phyloP scores from a whole-genome alignment of 2,888 invertebrate genomes.

The Cryptocheilus praepositus region DNA sequence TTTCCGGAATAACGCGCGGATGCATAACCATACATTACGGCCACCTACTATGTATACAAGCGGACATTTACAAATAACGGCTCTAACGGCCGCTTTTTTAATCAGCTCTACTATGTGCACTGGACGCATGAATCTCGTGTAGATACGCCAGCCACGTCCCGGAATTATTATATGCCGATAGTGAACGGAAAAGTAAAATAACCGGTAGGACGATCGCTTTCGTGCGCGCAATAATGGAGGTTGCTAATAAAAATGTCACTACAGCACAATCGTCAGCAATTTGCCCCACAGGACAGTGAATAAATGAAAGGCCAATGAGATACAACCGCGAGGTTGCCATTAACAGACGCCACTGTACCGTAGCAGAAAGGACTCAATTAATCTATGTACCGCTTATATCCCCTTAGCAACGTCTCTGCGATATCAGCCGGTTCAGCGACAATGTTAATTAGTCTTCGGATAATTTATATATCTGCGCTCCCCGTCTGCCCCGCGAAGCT shows the following conservation, averaged over 20 bases:
- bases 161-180: too few species aligned
- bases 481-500: constrained; percentile 27
- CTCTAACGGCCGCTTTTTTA: too few species aligned
- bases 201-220: too few species aligned
- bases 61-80: too few species aligned
- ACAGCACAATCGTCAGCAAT: too few species aligned
- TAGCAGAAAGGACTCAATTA: constrained; percentile 41
- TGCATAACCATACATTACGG: neutral
- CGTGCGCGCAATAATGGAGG: too few species aligned
- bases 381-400: constrained; percentile 38
- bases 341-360: constrained; percentile 21
- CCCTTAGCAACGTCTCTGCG: constrained; percentile 30
- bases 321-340: constrained; percentile 22
- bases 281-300: too few species aligned
- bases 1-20: constrained; percentile 1
- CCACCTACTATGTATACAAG: neutral
- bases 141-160: too few species aligned
- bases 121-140: too few species aligned
- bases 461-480: constrained; percentile 49
- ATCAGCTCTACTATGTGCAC: too few species aligned
- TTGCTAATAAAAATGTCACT: too few species aligned
- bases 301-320: constrained; percentile 19
- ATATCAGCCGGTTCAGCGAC: constrained; percentile 41
- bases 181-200: too few species aligned
- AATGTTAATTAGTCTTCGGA: constrained; percentile 54